phyloP scores from a whole-genome alignment of 2,113 vertebrate genomes.

The Mola mola region DNA sequence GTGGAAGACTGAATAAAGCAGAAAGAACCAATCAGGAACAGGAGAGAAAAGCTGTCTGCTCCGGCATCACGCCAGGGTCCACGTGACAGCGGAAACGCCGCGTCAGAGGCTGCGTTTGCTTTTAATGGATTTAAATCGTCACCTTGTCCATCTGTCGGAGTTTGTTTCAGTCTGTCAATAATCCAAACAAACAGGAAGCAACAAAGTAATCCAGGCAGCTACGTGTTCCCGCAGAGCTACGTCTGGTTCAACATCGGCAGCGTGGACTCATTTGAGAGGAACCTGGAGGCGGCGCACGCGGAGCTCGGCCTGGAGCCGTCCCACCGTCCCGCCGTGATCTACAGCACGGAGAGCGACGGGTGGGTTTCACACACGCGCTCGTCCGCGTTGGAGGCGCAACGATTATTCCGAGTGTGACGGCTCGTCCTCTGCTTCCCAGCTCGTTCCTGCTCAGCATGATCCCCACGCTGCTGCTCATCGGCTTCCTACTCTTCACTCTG shows the following conservation, averaged over 20 bases:
- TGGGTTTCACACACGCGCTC: slow-evolving; percentile 67
- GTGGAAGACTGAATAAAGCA: too few relatives aligned
- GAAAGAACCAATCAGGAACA: too few relatives aligned
- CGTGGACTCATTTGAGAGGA: slow-evolving; percentile 96
- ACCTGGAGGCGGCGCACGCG: slow-evolving; percentile 92
- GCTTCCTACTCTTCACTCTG: slow-evolving; percentile 90
- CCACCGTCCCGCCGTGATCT: slow-evolving; percentile 91
- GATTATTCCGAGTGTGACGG: not conserved
- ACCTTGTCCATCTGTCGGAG: too few relatives aligned
- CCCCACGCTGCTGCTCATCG: slow-evolving; percentile 91
- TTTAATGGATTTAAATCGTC: too few relatives aligned
- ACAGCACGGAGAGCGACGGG: slow-evolving; percentile 94
- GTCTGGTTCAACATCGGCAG: slow-evolving; percentile 99
- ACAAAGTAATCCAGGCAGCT: too few relatives aligned
- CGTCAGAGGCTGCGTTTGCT: too few relatives aligned
- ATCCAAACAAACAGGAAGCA: too few relatives aligned
- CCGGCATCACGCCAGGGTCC: too few relatives aligned
- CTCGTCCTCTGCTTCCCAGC: slow-evolving; percentile 60
- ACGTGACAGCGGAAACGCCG: too few relatives aligned
- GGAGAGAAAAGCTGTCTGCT: too few relatives aligned
- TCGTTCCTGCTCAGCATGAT: slow-evolving; percentile 94
- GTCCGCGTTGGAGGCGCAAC: not conserved
- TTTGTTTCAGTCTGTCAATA: too few relatives aligned
- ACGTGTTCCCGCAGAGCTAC: slow-evolving; percentile 80
- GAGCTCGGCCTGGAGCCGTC: slow-evolving; percentile 95